A percentile compares a stretch with the other conserved stretches of the same genome.
phyloP scores from a whole-genome alignment of 1,140 invertebrate genomes.

The Chelonus insularis region DNA sequence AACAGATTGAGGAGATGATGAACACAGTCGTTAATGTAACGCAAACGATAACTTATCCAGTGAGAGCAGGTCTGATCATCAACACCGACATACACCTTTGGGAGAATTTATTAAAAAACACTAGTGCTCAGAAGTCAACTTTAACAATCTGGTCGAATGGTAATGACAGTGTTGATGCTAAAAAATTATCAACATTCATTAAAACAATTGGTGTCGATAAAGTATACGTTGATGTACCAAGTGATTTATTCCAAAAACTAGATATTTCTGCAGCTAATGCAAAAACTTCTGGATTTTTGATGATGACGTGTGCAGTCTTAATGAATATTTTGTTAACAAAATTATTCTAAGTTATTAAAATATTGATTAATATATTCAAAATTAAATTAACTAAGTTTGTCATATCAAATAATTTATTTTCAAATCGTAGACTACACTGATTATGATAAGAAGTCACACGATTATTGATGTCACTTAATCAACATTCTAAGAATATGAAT shows the following conservation, averaged over 20 bases:
- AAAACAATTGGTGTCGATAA: conserved; percentile 65
- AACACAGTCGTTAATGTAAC: conserved; percentile 62
- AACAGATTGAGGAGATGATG: conserved; percentile 77
- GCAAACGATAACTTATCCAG: conserved; percentile 79
- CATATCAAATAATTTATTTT: no score
- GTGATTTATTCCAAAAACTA: conserved; percentile 61
- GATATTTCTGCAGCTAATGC: conserved; percentile 32
- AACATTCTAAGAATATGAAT: no score
- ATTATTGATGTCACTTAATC: no score
- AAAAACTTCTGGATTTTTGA: not conserved
- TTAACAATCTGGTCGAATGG: conserved; percentile 74
- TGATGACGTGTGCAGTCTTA: not conserved
- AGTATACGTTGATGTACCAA: conserved; percentile 73
- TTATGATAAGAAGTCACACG: no score
- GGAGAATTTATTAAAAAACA: conserved; percentile 58
- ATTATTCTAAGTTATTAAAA: not conserved
- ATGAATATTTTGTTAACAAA: not conserved
- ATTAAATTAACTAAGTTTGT: no score
- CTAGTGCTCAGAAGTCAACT: conserved; percentile 52
- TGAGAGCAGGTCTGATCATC: conserved; percentile 73
- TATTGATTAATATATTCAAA: not conserved
- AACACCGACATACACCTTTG: conserved; percentile 65
- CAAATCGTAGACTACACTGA: no score
- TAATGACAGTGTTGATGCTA: conserved; percentile 66
- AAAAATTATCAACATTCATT: conserved; percentile 65